These are phyloP conservation scores for Casuarius casuarius DNA, from an alignment of 2,113 vertebrate species.

Conservation along the genomic window DNA sequence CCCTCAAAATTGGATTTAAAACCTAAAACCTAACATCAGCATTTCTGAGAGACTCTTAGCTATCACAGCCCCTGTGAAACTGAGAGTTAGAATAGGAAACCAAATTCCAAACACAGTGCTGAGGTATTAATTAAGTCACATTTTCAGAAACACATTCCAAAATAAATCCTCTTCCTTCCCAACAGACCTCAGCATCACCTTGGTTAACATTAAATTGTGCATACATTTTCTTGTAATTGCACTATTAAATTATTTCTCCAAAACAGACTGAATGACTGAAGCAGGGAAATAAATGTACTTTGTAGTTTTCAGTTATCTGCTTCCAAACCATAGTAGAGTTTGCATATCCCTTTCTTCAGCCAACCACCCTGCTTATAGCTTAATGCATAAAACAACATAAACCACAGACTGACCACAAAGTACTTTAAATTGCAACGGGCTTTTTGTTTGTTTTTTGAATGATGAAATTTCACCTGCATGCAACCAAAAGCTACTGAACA, in stretches of 20 bases:
- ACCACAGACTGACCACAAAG: slow-evolving; percentile 57
- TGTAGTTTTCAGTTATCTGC: slow-evolving; percentile 6
- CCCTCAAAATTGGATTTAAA: slow-evolving; percentile 16
- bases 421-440: slow-evolving; percentile 41
- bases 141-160: background rate
- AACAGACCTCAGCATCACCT: background rate
- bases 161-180: slow-evolving; percentile 19
- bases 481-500: slow-evolving; percentile 56
- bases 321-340: slow-evolving; percentile 11
- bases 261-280: background rate
- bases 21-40: background rate
- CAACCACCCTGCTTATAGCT: slow-evolving; percentile 49
- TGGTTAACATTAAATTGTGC: background rate
- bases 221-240: background rate
- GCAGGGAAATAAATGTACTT: background rate
- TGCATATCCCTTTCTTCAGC: slow-evolving; percentile 1
- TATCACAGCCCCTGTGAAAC: background rate
- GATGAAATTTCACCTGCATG: slow-evolving; percentile 52
- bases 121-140: background rate
- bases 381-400: slow-evolving; percentile 61
- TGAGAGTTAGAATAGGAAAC: slow-evolving; percentile 4
- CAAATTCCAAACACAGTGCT: background rate
- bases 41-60: background rate
- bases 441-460: background rate
- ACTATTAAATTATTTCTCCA: background rate